phyloP scores from a whole-genome alignment of 2,797 vertebrate species.

The Manis javanica region DNA sequence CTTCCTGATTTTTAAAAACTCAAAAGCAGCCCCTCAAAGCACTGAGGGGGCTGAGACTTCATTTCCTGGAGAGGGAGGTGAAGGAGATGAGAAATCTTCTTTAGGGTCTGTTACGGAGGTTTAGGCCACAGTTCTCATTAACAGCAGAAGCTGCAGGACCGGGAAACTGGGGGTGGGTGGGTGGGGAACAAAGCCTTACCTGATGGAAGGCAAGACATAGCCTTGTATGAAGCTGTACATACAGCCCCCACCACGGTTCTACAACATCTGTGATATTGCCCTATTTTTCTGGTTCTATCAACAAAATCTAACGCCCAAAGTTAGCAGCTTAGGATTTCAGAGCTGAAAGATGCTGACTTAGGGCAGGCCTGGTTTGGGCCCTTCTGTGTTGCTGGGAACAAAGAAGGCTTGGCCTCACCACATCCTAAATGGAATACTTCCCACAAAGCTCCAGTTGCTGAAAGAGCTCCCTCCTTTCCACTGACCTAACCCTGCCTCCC shows the following conservation, averaged over 20 bases:
- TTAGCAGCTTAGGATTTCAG: slow-evolving; percentile 60
- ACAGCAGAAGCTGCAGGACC: no score
- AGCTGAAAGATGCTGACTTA: slow-evolving; percentile 45
- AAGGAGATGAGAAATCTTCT: no score
- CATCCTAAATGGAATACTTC: background rate
- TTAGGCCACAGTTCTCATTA: background rate
- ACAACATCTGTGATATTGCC: background rate
- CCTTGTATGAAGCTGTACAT: background rate
- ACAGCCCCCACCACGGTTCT: background rate
- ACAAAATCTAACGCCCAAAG: slow-evolving; percentile 49
- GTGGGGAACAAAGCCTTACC: background rate
- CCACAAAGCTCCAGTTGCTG: background rate
- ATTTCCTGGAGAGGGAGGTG: background rate
- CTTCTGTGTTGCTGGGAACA: background rate
- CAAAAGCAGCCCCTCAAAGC: background rate
- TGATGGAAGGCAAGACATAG: background rate
- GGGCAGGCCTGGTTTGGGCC: background rate
- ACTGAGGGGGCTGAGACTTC: background rate
- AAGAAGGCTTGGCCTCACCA: background rate
- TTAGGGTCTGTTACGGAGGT: fast-evolving
- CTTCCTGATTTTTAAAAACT: background rate
- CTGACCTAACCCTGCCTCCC: background rate
- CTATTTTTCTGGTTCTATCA: slow-evolving; percentile 68
- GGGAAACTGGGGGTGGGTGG: fast-evolving
- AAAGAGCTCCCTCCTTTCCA: background rate